Evolutionary conservation across 2,888 invertebrate species (phyloP), one percentile per base, ranked within the genome.

Genomic region (Eristalinus aeneus): DNA sequence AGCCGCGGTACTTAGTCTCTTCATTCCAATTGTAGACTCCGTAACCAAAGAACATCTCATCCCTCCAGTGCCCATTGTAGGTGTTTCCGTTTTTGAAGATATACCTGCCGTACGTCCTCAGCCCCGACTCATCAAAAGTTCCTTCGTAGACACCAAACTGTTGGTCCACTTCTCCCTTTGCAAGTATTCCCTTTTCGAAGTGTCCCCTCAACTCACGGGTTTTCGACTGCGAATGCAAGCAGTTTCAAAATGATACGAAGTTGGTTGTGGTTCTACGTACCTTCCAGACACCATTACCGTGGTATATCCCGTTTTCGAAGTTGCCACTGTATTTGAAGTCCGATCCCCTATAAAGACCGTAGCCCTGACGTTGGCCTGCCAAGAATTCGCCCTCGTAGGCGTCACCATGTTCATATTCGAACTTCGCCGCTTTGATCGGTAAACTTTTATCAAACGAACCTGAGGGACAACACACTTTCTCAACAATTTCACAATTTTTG

Each of bases 221-320:
- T 4, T 16, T 69, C 22, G 85, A 68, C 85, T 85, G 12, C 0
- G 63, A 31, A 11, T 11, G 56, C 8, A 12, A 27, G 12, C 5
- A 23, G 23, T 56, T 22, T 12, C 11, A 11, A 23, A 5, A 23
- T 11, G 12, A 39, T 0, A 4, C 1, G 3, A 8, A 4, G 9
- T 2, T 36, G 22, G 11, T 0, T 2, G 22, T 27, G 12, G 3
- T 60, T 16, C 4, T 32, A 54, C 16, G 23, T 10, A 85, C 85
- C 64, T 77, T 85, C 36, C 46, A 81, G 27, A 60, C n/a, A 0
- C 85, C 85, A 8, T 76, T 20, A 4, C 85, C 85, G 36, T 85
- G 60, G 22, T 73, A 85, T 5, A n/a, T 32, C 0, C 81, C 81
- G 46, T 73, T 73, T 10, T 39, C 0, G 58, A 81, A 85, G n/a